A percentile compares a stretch with the other conserved stretches of the same genome.
These are phyloP conservation scores for Dasyornis broadbenti DNA, from an alignment of 2,113 vertebrate species.

Conservation along the genomic window DNA sequence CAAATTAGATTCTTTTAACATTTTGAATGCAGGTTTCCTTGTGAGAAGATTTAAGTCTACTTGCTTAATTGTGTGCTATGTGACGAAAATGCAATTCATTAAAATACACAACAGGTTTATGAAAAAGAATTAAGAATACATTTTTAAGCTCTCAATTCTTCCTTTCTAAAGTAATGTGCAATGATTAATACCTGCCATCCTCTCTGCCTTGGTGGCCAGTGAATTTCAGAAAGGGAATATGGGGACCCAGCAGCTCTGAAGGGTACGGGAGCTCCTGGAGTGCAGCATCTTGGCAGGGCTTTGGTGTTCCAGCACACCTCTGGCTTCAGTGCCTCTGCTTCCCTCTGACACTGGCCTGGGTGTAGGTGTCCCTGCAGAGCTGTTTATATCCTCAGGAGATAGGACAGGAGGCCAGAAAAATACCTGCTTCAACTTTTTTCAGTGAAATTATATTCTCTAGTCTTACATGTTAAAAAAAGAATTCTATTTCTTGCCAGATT, in stretches of 20 bases:
- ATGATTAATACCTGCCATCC: neutral
- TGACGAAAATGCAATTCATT: neutral
- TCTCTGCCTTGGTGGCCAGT: neutral
- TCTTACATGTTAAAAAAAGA: fast-evolving
- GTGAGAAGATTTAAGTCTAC: neutral
- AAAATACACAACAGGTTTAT: neutral
- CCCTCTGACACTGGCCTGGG: fast-evolving
- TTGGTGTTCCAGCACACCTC: fast-evolving
- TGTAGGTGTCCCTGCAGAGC: neutral
- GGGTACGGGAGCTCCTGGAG: fast-evolving
- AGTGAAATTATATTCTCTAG: fast-evolving
- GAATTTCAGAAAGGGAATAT: neutral
- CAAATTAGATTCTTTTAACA: neutral
- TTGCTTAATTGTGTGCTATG: neutral
- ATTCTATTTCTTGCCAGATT: neutral
- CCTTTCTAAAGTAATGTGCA: neutral
- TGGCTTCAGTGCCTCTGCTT: neutral
- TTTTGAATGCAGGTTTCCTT: neutral
- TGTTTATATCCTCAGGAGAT: fast-evolving
- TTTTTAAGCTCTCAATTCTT: neutral
- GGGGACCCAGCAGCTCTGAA: fast-evolving
- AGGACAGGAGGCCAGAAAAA: fast-evolving
- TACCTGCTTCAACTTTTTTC: neutral
- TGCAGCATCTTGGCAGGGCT: neutral
- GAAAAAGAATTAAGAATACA: neutral